Base-by-base conservation (phyloP, 2,113 vertebrate genomes). In the Rhinolophus sinicus region DNA sequence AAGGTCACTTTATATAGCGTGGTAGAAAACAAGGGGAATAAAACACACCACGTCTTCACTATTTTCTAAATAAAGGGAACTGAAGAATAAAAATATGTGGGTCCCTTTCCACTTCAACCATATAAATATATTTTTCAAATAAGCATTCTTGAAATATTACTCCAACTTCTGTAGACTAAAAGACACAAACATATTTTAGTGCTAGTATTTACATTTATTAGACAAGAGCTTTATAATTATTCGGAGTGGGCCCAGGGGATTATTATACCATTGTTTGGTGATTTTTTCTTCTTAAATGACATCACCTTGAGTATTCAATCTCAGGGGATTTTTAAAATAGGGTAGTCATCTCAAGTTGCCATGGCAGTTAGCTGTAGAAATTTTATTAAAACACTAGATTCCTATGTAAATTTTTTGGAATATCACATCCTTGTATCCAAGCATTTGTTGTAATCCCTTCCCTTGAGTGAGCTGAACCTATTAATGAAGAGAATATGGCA, bases 81-180 rank as follows among this genome's bases (percentile, higher is more conserved):
- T 83, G 33, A 97, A 47, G 6, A 92, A 72, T 62, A 52, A 30
- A 94, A 44, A 19, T 88, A 21, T 60, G 24, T 84, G 62, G 73
- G 13, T 90, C 40, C 64, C 28, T 95, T 93, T 9, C n/a, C n/a
- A 56, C 58, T 8, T 6, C 70, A 56, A 64, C 16, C 54, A 28
- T 78, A 96, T 47, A 96, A 97, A 58, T 47, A 60, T 6, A 96
- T 97, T 90, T 97, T 90, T 92, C 58, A 94, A 91, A 90, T 81
- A 70, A 96, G 9, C 16, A 2, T 95, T 92, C 19, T 15, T 96
- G 95, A 81, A 83, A 82, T 92, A 1, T 86, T 93, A 76, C 6
- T 90, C 9, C 75, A 0, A 40, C 44, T 94, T 90, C n/a, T 77
- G 94, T 75, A 95, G 33, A 88, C 19, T 75, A 75, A 38, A 96